Conservation (phyloP, 1,140 invertebrate genomes). For the Euwallacea similis region DNA sequence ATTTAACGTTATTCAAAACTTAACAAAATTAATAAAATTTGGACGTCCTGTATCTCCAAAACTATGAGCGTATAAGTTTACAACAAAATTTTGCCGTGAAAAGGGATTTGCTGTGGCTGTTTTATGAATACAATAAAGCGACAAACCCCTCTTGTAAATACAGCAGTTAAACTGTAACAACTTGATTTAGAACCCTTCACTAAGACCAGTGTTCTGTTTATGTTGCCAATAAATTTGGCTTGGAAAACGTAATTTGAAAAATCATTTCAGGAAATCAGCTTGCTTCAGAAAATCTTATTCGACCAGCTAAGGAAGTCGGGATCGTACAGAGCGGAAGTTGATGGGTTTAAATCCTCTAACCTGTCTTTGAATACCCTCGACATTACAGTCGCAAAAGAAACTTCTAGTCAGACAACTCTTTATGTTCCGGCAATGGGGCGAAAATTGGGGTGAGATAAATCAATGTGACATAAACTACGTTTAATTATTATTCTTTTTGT, state of each 20-base stretch:
- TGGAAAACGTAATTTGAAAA: not conserved
- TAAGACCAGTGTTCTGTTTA: too few relatives aligned
- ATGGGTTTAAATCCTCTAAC: constrained; percentile 14
- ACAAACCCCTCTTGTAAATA: too few relatives aligned
- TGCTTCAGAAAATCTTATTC: constrained; percentile 19
- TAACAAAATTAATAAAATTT: too few relatives aligned
- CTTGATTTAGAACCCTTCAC: too few relatives aligned
- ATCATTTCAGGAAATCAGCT: constrained; percentile 33
- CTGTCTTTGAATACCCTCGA: constrained; percentile 28
- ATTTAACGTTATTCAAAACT: too few relatives aligned
- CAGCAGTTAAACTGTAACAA: too few relatives aligned
- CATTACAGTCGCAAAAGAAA: constrained; percentile 29
- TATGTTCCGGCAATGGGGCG: constrained; percentile 15
- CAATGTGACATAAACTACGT: not conserved
- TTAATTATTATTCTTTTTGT: not conserved
- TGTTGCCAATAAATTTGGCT: too few relatives aligned
- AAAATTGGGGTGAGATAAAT: constrained; percentile 15
- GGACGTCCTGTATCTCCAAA: too few relatives aligned
- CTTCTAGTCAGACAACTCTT: constrained; percentile 16
- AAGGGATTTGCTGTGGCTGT: too few relatives aligned
- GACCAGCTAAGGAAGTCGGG: constrained; percentile 27
- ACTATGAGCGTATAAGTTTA: too few relatives aligned
- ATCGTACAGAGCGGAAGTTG: constrained; percentile 4
- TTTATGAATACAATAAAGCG: too few relatives aligned
- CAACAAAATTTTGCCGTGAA: too few relatives aligned